These are phyloP conservation scores for Glaucidium brasilianum DNA, from an alignment of 2,113 vertebrate species.

Conservation along the genomic window DNA sequence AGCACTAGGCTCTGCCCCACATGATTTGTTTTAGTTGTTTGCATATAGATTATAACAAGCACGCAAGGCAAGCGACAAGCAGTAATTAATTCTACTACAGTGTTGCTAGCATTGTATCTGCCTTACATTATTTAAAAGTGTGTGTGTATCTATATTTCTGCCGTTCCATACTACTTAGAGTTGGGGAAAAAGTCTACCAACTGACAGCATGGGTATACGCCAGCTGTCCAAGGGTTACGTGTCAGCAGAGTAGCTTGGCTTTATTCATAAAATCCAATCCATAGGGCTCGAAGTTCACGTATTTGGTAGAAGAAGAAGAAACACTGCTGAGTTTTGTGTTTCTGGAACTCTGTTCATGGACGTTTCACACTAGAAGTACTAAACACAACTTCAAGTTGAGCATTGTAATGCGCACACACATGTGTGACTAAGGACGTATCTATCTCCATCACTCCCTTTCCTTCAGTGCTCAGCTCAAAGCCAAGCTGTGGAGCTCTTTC, in stretches of 20 bases:
- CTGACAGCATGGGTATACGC: background rate
- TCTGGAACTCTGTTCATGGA: background rate
- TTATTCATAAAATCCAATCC: background rate
- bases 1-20: background rate
- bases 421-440: background rate
- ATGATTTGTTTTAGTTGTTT: background rate
- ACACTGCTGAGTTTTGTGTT: background rate
- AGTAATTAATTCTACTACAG: background rate
- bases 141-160: background rate
- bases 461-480: background rate
- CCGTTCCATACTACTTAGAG: background rate
- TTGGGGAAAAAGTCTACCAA: background rate
- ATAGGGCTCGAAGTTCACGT: background rate
- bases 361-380: background rate
- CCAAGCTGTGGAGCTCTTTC: background rate
- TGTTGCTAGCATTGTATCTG: background rate
- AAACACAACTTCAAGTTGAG: background rate
- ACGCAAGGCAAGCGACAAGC: background rate
- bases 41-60: background rate
- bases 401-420: rapidly evolving
- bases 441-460: background rate
- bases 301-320: background rate
- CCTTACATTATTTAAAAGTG: background rate
- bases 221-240: background rate
- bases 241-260: background rate